A percentile compares a stretch with the other conserved stretches of the same genome.
phyloP scores from a whole-genome alignment of 1,140 invertebrate genomes.

The Luehdorfia chinensis region DNA sequence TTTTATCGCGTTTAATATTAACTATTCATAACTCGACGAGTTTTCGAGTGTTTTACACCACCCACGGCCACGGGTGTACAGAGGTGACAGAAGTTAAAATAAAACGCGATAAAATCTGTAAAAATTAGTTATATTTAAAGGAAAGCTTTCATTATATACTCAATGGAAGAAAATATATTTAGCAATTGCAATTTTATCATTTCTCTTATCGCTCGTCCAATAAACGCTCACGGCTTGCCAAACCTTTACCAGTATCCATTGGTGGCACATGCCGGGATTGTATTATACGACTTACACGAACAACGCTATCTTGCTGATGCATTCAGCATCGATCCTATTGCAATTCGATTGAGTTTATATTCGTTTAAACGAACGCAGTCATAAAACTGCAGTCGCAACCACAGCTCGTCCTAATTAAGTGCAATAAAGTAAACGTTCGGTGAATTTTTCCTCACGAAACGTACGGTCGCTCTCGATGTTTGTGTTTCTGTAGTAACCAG shows the following conservation, averaged over 20 bases:
- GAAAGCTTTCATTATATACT: too few relatives aligned
- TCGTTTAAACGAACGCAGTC: not conserved
- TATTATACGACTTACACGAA: slow-evolving; percentile 29
- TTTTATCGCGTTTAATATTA: too few relatives aligned
- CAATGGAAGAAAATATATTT: too few relatives aligned
- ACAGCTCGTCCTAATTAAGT: slow-evolving; percentile 39
- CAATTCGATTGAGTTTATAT: slow-evolving; percentile 20
- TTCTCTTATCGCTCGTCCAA: not conserved
- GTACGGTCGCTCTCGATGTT: slow-evolving; percentile 20
- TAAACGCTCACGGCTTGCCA: slow-evolving; percentile 22
- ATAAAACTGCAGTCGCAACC: slow-evolving; percentile 20
- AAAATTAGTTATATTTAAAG: too few relatives aligned
- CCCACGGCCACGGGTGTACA: too few relatives aligned
- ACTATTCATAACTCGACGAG: too few relatives aligned
- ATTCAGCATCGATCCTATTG: slow-evolving; percentile 18
- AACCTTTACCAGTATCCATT: slow-evolving; percentile 27
- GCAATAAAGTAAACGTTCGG: slow-evolving; percentile 37
- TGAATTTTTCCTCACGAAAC: slow-evolving; percentile 23
- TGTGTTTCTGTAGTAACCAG: not conserved
- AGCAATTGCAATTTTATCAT: not conserved
- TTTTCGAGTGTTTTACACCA: too few relatives aligned
- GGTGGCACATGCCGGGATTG: slow-evolving; percentile 33
- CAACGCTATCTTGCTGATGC: slow-evolving; percentile 15
- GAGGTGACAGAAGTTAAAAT: too few relatives aligned
- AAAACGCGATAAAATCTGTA: too few relatives aligned